Evolutionary conservation across 2,113 vertebrate genomes (phyloP), one percentile per base, ranked within the genome.

Genomic region (Piprites chloris): DNA sequence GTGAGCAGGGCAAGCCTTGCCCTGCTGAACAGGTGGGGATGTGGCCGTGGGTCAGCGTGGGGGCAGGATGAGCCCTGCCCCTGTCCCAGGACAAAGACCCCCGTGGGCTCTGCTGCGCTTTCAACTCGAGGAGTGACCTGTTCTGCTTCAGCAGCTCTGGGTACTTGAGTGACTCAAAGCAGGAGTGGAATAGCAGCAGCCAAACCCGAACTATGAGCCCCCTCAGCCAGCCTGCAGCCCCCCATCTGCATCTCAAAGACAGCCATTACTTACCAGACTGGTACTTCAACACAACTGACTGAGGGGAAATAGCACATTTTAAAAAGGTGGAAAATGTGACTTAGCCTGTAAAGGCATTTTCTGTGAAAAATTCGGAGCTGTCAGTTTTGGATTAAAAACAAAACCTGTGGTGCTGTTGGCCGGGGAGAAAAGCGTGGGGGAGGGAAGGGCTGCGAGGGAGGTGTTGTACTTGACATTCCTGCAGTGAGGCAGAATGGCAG

Each of bases 401-500:
- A 90, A 95, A 91, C 79, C 80, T 63, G 83, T 27, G 32, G 68
- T 49, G 95, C 39, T 41, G 55, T 20, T 56, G 13, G n/a, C 14
- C 16, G 17, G 61, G 63, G 69, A 81, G 50, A 17, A 26, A 28
- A 80, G 78, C 1, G 8, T 14, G 50, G 75, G 39, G 74, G 69
- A 53, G 68, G 77, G 63, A 66, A 37, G 93, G 63, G 56, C 71
- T 21, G 20, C 1, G 47, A 81, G 82, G 90, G 88, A 82, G 88
- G 91, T 65, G 92, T 15, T 33, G 95, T 92, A 96, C 98, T 97
- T 98, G 94, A 94, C 98, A 98, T 98, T 98, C 98, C 98, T 98
- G 96, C 85, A 93, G 96, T 97, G 97, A 97, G 95, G 98, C 97
- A 95, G 98, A 92, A 93, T 66, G 97, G 98, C 98, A 99, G 98